phyloP scores from a whole-genome alignment of 2,888 invertebrate species.

The Osmoderma eremita region DNA sequence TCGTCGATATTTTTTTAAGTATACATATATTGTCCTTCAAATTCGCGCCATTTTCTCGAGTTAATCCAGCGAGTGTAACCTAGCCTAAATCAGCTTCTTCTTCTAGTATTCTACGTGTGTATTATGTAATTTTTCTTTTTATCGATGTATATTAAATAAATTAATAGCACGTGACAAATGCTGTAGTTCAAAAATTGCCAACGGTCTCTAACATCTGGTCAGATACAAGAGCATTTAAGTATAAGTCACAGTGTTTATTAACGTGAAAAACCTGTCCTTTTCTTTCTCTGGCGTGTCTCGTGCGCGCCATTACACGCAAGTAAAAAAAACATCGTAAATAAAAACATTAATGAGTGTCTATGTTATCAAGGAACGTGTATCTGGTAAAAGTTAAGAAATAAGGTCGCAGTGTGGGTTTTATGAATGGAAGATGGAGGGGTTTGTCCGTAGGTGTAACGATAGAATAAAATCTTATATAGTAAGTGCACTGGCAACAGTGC shows the following conservation, averaged over 20 bases:
- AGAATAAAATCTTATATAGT: conserved; percentile 47
- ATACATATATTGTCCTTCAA: conserved; percentile 46
- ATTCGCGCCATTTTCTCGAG: conserved; percentile 43
- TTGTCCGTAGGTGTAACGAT: conserved; percentile 49
- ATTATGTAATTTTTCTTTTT: not conserved
- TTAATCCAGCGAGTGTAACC: conserved; percentile 29
- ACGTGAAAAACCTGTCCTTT: conserved; percentile 26
- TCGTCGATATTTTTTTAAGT: conserved; percentile 45
- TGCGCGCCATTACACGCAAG: conserved; percentile 16
- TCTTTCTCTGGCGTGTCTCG: conserved; percentile 13
- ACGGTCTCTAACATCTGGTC: conserved; percentile 24
- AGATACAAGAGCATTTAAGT: conserved; percentile 9
- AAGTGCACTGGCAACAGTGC: conserved; percentile 45
- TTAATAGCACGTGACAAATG: conserved; percentile 29
- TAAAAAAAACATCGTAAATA: conserved; percentile 43
- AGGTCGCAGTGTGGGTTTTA: conserved; percentile 53
- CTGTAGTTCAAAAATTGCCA: conserved; percentile 4
- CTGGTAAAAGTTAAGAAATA: conserved; percentile 52
- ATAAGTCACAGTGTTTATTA: conserved; percentile 16
- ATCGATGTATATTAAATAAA: conserved; percentile 13
- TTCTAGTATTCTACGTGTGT: not conserved
- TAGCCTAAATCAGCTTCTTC: conserved; percentile 44
- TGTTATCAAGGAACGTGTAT: conserved; percentile 43
- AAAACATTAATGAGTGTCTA: conserved; percentile 44
- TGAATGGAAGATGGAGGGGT: conserved; percentile 50